Conservation (phyloP, 2,888 invertebrate genomes). For the Argyresthia goedartella region DNA sequence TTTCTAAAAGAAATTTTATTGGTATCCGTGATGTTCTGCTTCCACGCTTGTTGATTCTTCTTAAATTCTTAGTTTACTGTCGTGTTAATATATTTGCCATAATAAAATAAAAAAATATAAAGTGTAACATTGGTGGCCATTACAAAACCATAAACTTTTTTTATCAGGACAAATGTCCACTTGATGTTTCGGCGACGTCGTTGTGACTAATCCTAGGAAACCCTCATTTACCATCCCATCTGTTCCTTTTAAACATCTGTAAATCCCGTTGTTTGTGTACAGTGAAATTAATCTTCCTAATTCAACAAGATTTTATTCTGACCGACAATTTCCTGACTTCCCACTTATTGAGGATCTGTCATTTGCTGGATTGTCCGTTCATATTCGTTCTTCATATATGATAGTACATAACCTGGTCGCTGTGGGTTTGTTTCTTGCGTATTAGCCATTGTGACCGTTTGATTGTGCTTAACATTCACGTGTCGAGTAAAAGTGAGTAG, state of each 20-base stretch:
- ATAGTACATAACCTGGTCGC: not conserved
- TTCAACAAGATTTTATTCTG: slow-evolving; percentile 48
- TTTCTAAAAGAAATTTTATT: slow-evolving; percentile 66
- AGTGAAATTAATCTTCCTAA: slow-evolving; percentile 31
- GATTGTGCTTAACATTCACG: slow-evolving; percentile 12
- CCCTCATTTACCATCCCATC: slow-evolving; percentile 23
- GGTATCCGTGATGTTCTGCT: slow-evolving; percentile 56
- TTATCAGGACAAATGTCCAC: slow-evolving; percentile 69
- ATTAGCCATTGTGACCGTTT: not conserved
- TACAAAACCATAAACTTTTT: slow-evolving; percentile 66
- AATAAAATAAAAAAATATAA: slow-evolving; percentile 36
- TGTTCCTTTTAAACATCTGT: slow-evolving; percentile 24
- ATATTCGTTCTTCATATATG: slow-evolving; percentile 24
- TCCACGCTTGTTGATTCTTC: slow-evolving; percentile 30
- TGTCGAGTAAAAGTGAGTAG: slow-evolving; percentile 32
- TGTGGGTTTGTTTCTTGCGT: not conserved
- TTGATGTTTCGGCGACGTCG: slow-evolving; percentile 71
- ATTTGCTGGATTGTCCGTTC: slow-evolving; percentile 51
- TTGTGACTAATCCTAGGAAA: slow-evolving; percentile 60
- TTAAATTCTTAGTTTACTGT: too few relatives aligned
- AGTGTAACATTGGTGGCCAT: slow-evolving; percentile 71
- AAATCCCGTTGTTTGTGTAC: slow-evolving; percentile 32
- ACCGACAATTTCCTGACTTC: slow-evolving; percentile 59
- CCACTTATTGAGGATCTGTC: slow-evolving; percentile 53
- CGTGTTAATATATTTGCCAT: slow-evolving; percentile 18